Conservation (phyloP, 1,140 invertebrate genomes). For the Leptinotarsa texana region DNA sequence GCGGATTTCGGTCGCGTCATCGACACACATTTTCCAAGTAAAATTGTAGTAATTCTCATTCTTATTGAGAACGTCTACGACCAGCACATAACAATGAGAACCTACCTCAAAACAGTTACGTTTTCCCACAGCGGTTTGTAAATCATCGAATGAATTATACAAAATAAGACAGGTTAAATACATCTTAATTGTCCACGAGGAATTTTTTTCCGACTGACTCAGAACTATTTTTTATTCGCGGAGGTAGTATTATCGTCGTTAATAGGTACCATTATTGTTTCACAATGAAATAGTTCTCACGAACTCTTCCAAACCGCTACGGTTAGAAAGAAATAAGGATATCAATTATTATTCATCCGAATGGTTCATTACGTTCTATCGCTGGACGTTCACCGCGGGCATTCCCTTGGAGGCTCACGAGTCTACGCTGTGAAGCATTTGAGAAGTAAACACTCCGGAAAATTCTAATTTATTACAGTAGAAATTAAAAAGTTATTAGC, state of each 20-base stretch:
- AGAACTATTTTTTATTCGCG: neutral
- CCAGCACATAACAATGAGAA: neutral
- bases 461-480: too few species aligned
- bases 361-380: slow-evolving; percentile 1
- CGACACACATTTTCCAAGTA: neutral
- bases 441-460: too few species aligned
- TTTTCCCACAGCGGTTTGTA: slow-evolving; percentile 7
- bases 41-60: neutral
- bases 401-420: too few species aligned
- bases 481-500: too few species aligned
- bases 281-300: neutral
- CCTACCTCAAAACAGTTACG: slow-evolving; percentile 5
- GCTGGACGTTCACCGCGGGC: neutral
- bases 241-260: neutral
- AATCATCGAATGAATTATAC: neutral
- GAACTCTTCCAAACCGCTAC: neutral
- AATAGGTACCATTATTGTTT: neutral
- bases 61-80: neutral
- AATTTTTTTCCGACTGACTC: neutral
- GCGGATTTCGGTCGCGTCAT: neutral
- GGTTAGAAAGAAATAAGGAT: neutral
- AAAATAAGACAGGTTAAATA: neutral
- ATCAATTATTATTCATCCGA: neutral
- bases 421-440: too few species aligned
- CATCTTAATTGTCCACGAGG: neutral